Conservation (phyloP, 2,888 invertebrate genomes). For the Ormyrus thymus region DNA sequence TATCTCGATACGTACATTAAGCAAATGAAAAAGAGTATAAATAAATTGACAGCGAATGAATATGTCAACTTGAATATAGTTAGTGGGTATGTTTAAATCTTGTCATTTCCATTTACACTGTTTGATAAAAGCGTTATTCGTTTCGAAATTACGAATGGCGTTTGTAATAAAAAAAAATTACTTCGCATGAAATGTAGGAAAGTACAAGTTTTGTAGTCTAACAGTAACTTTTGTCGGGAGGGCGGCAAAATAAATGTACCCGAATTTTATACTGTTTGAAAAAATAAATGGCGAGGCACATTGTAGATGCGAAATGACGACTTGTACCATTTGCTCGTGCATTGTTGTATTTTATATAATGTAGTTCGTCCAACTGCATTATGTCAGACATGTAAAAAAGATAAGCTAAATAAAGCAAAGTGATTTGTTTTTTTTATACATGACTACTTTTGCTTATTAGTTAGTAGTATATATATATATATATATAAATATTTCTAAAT, state of each 20-base stretch:
- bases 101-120: constrained; percentile 55
- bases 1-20: constrained; percentile 26
- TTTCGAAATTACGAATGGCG: constrained; percentile 38
- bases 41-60: constrained; percentile 42
- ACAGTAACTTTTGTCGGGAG: constrained; percentile 22
- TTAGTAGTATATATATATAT: constrained; percentile 31
- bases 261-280: constrained; percentile 56
- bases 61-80: constrained; percentile 46
- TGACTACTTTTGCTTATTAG: constrained; percentile 51
- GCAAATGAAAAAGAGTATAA: constrained; percentile 22
- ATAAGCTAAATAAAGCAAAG: constrained; percentile 52
- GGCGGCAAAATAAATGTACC: constrained; percentile 39
- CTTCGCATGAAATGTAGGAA: constrained; percentile 31
- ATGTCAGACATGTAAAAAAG: constrained; percentile 52
- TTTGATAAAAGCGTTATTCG: constrained; percentile 43
- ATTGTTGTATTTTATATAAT: constrained; percentile 57
- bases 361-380: constrained; percentile 52
- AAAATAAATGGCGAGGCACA: constrained; percentile 34
- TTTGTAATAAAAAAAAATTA: constrained; percentile 16
- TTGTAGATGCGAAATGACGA: constrained; percentile 56
- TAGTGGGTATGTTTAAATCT: constrained; percentile 49
- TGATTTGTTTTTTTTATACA: constrained; percentile 55
- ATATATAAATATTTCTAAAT: constrained; percentile 20
- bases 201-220: constrained; percentile 46
- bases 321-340: constrained; percentile 56